Evolutionary conservation across 1,140 invertebrate genomes (phyloP).

Genomic region (Drosophila tsacasi): DNA sequence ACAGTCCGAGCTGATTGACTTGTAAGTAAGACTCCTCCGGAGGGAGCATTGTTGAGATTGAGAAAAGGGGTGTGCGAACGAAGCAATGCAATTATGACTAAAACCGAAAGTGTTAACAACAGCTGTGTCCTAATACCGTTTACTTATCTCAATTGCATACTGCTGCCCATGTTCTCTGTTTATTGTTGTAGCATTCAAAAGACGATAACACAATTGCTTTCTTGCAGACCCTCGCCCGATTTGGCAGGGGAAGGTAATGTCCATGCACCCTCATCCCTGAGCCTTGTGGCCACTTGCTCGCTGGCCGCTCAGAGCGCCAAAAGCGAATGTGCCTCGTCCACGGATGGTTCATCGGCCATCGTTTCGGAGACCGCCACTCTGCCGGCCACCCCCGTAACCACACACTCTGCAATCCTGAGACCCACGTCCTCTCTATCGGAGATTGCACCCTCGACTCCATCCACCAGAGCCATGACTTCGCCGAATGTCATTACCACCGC

Average conservation of each 20-base stretch:
- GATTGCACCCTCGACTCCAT: slow-evolving; percentile 61
- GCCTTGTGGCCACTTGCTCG: slow-evolving; percentile 57
- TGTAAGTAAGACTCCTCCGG: slow-evolving; percentile 63
- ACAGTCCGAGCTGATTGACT: slow-evolving; percentile 69
- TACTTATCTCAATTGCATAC: slow-evolving; percentile 12
- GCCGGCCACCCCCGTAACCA: slow-evolving; percentile 53
- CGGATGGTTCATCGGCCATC: slow-evolving; percentile 38
- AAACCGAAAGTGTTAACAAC: slow-evolving; percentile 4
- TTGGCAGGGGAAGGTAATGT: slow-evolving; percentile 10
- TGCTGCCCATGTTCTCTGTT: background rate
- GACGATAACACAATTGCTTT: background rate
- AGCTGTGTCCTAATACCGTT: background rate
- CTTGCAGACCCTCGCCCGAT: slow-evolving; percentile 58
- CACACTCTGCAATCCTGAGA: slow-evolving; percentile 47
- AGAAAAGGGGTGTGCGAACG: background rate
- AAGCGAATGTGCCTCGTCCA: slow-evolving; percentile 13
- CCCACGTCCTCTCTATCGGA: slow-evolving; percentile 51
- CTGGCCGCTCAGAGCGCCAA: slow-evolving; percentile 41
- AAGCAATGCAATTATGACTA: slow-evolving; percentile 1
- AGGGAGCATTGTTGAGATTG: background rate
- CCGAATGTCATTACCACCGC: slow-evolving; percentile 64
- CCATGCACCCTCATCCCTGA: slow-evolving; percentile 56
- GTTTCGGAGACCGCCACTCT: slow-evolving; percentile 49
- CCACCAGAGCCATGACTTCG: slow-evolving; percentile 63
- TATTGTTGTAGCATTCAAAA: background rate